These are phyloP conservation scores for Apamea crenata DNA, from an alignment of 2,888 invertebrate species.

Conservation along the genomic window DNA sequence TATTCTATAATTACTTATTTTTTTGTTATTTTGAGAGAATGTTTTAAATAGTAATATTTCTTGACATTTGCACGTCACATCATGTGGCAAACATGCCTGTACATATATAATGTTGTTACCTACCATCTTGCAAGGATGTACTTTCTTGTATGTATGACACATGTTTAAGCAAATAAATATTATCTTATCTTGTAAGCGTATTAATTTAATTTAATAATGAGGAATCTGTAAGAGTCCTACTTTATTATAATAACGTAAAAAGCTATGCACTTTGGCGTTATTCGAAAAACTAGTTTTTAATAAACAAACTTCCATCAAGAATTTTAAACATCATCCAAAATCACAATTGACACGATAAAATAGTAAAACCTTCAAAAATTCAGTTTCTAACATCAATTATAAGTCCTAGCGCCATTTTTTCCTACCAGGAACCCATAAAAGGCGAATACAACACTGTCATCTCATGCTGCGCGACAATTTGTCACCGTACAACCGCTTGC, in stretches of 20 bases:
- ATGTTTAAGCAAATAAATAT: too few species aligned
- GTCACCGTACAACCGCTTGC: constrained; percentile 66
- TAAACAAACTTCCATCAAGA: neutral
- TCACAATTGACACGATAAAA: neutral
- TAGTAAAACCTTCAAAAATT: neutral
- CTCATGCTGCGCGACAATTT: constrained; percentile 68
- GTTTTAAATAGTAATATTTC: too few species aligned
- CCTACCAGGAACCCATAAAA: constrained; percentile 52
- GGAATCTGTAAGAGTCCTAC: neutral
- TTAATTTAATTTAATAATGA: neutral
- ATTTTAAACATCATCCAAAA: neutral
- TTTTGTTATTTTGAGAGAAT: too few species aligned
- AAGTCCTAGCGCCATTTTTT: constrained; percentile 31
- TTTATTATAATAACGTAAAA: neutral
- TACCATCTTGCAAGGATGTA: too few species aligned
- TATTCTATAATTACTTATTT: too few species aligned
- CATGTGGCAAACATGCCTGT: too few species aligned
- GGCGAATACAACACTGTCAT: constrained; percentile 61
- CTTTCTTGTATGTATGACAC: too few species aligned
- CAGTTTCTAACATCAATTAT: constrained; percentile 9
- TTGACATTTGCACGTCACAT: too few species aligned
- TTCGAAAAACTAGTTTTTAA: neutral
- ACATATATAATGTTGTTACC: too few species aligned
- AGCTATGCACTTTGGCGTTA: too few species aligned
- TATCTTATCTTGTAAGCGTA: neutral